Base-by-base conservation (phyloP, 2,113 vertebrate genomes). In the Tenrec ecaudatus region DNA sequence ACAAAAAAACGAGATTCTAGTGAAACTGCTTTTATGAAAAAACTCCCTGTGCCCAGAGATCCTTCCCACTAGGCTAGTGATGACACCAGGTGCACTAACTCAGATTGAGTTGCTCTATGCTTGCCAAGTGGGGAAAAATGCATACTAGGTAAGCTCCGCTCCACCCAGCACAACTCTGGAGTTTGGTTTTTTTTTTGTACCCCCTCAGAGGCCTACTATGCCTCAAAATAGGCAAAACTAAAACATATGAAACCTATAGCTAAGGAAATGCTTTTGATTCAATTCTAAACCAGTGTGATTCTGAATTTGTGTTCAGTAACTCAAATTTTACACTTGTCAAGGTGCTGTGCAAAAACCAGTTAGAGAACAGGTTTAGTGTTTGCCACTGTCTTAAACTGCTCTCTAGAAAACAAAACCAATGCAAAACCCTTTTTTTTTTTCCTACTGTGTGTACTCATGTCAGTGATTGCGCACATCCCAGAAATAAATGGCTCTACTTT, bases 261-360 rank as follows among this genome's bases (percentile, higher is more conserved):
- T 85, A 82, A 15, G 11, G 71, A 66, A 92, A 85, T 85, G 40
- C 17, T 75, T 86, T 91, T 89, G 43, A 83, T 20, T 89, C 80
- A 82, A 95, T 31, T 84, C 89, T 81, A 88, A 92, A 90, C 16
- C 6, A 88, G 33, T 53, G 47, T 89, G 27, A 86, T 75, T 90
- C 66, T 93, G 17, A 93, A 86, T 86, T 73, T 87, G 29, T 31
- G 87, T 93, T 95, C 3, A 60, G 16, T 86, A 88, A 75, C 66
- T 88, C 25, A 80, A 84, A 23, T 82, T 80, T 89, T 66, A 62
- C 3, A 88, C 84, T 12, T 85, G 43, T 31, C 38, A 76, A 71
- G 43, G 38, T 57, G 69, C 29, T 85, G 33, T 86, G 38, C 47
- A 79, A 90, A 86, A 85, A 76, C 7, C 93, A 82, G 83, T 64